These are phyloP conservation scores for Stenodera caucasica DNA, from an alignment of 2,888 invertebrate genomes.

Conservation along the genomic window DNA sequence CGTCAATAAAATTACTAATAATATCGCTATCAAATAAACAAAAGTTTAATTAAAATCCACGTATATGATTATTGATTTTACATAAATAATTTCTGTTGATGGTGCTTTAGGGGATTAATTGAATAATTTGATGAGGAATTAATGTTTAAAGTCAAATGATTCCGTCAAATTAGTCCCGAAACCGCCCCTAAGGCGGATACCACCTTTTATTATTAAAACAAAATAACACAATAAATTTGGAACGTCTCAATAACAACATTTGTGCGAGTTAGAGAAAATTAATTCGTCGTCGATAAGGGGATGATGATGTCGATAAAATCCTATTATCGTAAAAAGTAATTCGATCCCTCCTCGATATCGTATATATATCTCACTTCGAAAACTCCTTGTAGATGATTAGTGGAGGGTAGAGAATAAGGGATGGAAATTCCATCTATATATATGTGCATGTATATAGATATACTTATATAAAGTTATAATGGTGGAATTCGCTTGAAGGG, in stretches of 20 bases:
- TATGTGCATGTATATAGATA: background rate
- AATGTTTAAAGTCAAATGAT: constrained; percentile 26
- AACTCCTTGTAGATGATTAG: constrained; percentile 45
- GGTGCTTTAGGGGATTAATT: constrained; percentile 13
- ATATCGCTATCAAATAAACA: constrained; percentile 11
- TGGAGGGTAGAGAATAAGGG: constrained; percentile 36
- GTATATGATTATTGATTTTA: too few relatives aligned
- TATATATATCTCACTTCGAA: constrained; percentile 37
- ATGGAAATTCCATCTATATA: constrained; percentile 25
- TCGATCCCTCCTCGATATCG: constrained; percentile 32
- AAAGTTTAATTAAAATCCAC: constrained; percentile 20
- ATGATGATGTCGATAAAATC: constrained; percentile 33
- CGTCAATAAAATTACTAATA: too few relatives aligned
- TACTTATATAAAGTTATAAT: background rate
- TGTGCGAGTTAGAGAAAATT: constrained; percentile 34
- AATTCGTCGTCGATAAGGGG: constrained; percentile 35
- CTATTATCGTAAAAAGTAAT: constrained; percentile 46
- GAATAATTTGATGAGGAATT: constrained; percentile 28
- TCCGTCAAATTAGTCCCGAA: constrained; percentile 21
- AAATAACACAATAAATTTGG: constrained; percentile 27
- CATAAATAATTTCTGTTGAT: constrained; percentile 12
- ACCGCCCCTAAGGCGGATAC: constrained; percentile 17
- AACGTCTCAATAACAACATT: constrained; percentile 37
- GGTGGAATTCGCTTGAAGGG: constrained; percentile 18
- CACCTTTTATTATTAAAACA: constrained; percentile 27